Evolutionary conservation across 2,888 invertebrate genomes (phyloP), one percentile per base, ranked within the genome.

Genomic region (Trichopoda pennipes): DNA sequence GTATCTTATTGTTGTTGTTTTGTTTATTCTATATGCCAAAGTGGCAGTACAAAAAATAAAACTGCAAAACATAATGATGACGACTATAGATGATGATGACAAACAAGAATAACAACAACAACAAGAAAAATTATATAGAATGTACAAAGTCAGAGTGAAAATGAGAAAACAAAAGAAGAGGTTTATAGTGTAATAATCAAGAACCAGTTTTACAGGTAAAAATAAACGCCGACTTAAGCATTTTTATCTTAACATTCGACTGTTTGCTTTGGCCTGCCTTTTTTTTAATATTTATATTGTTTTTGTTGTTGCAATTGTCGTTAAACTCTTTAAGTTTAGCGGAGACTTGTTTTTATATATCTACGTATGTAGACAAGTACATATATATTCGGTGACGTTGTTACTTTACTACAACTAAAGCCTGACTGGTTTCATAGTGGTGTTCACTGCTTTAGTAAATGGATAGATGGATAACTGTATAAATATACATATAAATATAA

Each of bases 121-220:
- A 28, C 47, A 77, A 72, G 66, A 70, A 68, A 7, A 12, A 28
- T 17, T 16, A n/a, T 44, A 44, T 7, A 1, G 42, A 44, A 61
- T 75, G 58, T 23, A 61, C 32, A 35, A 56, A 17, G 17, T 61
- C 51, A 60, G 17, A 64, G 63, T 23, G 56, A 21, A 32, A 42
- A 51, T 19, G n/a, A 66, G 74, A 55, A 61, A 68, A 78, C 60
- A 35, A 44, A 69, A 72, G 70, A 47, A 35, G 51, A 66, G 56
- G 51, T 60, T 73, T 35, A 56, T 44, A 58, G 55, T 28, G 35
- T 76, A 72, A 75, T 81, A 85, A 77, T 84, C 69, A 69, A 76
- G 87, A 88, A 88, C 89, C 88, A 85, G 89, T 89, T 88, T 88
- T 80, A 87, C 88, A 89, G 88, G 89, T 89, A 88, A 83, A 60